Percentiles rank a stretch among this genome's conserved stretches.
Conservation (phyloP, 1,140 invertebrate genomes). For the Acyrthosiphon pisum region DNA sequence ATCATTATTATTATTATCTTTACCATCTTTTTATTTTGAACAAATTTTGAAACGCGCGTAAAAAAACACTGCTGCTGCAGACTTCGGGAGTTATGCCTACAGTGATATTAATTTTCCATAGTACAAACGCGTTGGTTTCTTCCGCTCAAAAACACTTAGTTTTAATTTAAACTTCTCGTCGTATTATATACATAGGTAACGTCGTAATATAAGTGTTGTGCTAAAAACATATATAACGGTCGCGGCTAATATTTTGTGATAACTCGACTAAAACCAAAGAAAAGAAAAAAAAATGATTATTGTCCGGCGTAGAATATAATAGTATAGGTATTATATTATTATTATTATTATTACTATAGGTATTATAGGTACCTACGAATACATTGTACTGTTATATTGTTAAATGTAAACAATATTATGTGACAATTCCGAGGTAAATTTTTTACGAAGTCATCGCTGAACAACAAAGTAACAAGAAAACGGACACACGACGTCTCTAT, state of each 20-base stretch:
- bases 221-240: neutral
- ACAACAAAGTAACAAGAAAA: neutral
- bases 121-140: neutral
- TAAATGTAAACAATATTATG: neutral
- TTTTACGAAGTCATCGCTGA: neutral
- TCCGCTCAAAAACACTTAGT: neutral
- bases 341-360: neutral
- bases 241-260: neutral
- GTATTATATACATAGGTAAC: neutral
- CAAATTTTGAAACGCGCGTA: neutral
- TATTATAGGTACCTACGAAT: neutral
- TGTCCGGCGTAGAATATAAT: constrained; percentile 26
- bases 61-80: neutral
- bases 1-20: neutral
- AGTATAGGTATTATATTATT: neutral
- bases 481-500: neutral
- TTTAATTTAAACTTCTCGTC: neutral
- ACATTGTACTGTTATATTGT: neutral
- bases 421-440: neutral
- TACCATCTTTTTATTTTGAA: neutral
- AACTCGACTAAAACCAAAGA: neutral
- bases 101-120: neutral
- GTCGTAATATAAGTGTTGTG: neutral
- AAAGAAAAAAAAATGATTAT: constrained; percentile 21
- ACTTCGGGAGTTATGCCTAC: neutral